A percentile compares a stretch with the other conserved stretches of the same genome.
Evolutionary conservation across 2,797 vertebrate genomes (phyloP).

Genomic region (Diplodus sargus): DNA sequence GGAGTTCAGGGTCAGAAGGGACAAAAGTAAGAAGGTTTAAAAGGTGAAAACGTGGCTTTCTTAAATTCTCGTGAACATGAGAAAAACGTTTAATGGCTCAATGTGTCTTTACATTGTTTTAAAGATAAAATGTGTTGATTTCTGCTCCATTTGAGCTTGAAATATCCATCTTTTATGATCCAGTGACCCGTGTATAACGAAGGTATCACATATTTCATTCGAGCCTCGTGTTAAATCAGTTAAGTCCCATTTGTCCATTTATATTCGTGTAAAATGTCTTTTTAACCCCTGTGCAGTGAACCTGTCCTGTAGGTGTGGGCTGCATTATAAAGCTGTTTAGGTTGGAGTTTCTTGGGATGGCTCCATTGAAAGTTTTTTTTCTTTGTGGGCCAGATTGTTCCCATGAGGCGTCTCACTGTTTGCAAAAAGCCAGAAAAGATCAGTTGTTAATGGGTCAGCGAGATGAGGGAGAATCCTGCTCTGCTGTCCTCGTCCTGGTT

Average conservation of each 20-base stretch:
- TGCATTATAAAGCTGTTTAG: conserved; percentile 43
- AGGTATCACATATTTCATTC: background rate
- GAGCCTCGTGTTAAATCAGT: background rate
- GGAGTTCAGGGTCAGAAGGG: background rate
- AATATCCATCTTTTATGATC: background rate
- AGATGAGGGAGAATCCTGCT: conserved; percentile 50
- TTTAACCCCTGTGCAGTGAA: background rate
- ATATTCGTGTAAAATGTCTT: background rate
- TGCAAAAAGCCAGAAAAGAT: conserved; percentile 57
- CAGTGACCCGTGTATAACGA: background rate
- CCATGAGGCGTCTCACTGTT: conserved; percentile 56
- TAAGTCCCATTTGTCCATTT: background rate
- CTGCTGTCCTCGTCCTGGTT: conserved; percentile 38
- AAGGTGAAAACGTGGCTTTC: conserved; percentile 9
- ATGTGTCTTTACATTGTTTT: background rate
- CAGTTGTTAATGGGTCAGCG: conserved; percentile 62
- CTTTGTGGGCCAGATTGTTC: conserved; percentile 62
- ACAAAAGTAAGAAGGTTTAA: conserved; percentile 3
- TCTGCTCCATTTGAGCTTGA: conserved; percentile 1
- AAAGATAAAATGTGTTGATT: background rate
- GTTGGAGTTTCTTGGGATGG: conserved; percentile 33
- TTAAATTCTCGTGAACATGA: background rate
- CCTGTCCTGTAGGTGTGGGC: conserved; percentile 11
- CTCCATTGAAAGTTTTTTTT: conserved; percentile 38
- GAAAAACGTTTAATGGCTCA: background rate